Percentiles rank a stretch among this genome's conserved stretches.
These are phyloP conservation scores for Euura saliciscinereae DNA, from an alignment of 1,140 invertebrate species.

Conservation along the genomic window DNA sequence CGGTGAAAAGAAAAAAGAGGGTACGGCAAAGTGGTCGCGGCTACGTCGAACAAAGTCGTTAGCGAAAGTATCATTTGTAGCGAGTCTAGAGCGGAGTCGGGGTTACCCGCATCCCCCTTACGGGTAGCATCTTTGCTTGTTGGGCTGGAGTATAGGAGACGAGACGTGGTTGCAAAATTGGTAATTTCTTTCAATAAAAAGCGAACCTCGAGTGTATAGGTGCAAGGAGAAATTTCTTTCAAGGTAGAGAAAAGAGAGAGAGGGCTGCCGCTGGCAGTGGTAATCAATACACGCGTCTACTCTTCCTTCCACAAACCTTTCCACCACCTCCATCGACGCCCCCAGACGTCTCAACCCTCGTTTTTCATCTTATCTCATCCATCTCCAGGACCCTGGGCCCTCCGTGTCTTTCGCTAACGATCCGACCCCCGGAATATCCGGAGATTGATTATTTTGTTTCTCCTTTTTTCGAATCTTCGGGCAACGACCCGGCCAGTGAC, in stretches of 20 bases:
- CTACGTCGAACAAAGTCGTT: no score
- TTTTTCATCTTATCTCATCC: constrained; percentile 35
- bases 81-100: no score
- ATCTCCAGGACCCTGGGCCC: constrained; percentile 12
- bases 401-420: neutral
- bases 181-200: constrained; percentile 29
- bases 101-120: no score
- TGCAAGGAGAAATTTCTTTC: constrained; percentile 21
- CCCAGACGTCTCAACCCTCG: constrained; percentile 34
- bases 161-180: constrained; percentile 21
- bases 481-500: neutral
- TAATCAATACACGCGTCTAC: constrained; percentile 35
- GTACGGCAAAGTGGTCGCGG: no score
- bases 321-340: neutral
- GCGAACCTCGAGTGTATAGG: neutral
- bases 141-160: no score
- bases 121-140: no score
- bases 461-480: neutral
- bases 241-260: constrained; percentile 12
- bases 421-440: no score
- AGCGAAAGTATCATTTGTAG: no score
- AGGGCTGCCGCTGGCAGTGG: constrained; percentile 12
- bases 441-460: no score
- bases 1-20: no score
- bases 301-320: constrained; percentile 18